Base-by-base conservation (phyloP, 1,140 invertebrate genomes). In the Melipona quadrifasciata region DNA sequence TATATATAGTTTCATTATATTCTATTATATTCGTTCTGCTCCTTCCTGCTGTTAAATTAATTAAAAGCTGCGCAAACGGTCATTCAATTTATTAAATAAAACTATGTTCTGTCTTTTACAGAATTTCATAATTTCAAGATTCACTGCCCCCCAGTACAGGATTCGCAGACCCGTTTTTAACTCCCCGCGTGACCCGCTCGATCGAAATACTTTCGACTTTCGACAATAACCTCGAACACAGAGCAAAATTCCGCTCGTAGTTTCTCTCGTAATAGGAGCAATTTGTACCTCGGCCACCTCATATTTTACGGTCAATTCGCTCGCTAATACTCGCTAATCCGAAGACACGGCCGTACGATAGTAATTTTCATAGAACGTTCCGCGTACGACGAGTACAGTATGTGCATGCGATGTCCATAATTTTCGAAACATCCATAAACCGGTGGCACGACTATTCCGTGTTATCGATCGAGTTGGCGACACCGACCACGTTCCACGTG, bases 391-490 rank as follows among this genome's bases (percentile, higher is more conserved):
- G 6, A 39, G 39, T 39, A 8, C 0, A 39, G 39, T 39, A n/a
- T 19, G 21, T 19, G n/a, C 73, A 31, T 16, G 65, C 19, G 53
- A 21, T 11, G 5, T 2, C 10, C 12, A 21, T 78, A 77, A 83
- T 78, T 83, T 58, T 78, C 39, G 31, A 78, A 83, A 70, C 55
- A 11, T 47, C 5, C 51, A 31, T 57, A 24, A 14, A 55, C 51
- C 14, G 17, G 39, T 19, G 27, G 53, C 51, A 24, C 34, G 53
- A n/a, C 73, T 51, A 61, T 86, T 83, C 80, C 34, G 47, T 65
- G 64, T 72, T 72, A 86, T 58, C 80, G 68, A 77, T 83, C 74
- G 39, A 39, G 39, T 83, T 76, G 31, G n/a, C 27, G 51, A 51
- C 24, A 68, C 57, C 14, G 58, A 64, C 61, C n/a, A 82, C 80